phyloP scores from a whole-genome alignment of 1,140 invertebrate species.

The Scaptomyza montana region DNA sequence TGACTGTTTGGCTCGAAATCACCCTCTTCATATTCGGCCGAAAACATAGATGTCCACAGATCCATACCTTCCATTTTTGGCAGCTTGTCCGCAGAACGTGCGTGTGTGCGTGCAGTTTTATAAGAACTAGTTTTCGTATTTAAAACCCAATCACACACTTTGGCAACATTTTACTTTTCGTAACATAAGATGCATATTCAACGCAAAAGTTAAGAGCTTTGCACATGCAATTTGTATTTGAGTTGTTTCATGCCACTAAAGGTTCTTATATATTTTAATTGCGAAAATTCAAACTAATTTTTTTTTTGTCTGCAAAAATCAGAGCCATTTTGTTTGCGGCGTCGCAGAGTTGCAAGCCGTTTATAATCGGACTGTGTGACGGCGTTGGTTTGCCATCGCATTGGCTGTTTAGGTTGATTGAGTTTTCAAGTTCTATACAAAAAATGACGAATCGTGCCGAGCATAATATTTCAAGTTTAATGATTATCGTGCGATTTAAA shows the following conservation, averaged over 20 bases:
- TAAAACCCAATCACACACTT: slow-evolving; percentile 41
- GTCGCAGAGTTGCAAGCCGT: slow-evolving; percentile 43
- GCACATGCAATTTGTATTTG: slow-evolving; percentile 14
- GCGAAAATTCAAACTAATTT: slow-evolving; percentile 44
- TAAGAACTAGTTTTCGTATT: slow-evolving; percentile 70
- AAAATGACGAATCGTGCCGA: slow-evolving; percentile 28
- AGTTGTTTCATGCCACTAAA: slow-evolving; percentile 18
- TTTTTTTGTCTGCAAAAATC: slow-evolving; percentile 61
- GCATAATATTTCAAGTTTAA: slow-evolving; percentile 47
- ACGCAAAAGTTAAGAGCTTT: slow-evolving; percentile 21
- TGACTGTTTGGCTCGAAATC: slow-evolving; percentile 23
- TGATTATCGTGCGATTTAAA: slow-evolving; percentile 35
- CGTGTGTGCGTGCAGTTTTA: slow-evolving; percentile 41
- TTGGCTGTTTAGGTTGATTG: not conserved
- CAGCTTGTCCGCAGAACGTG: slow-evolving; percentile 13
- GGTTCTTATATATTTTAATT: slow-evolving; percentile 6
- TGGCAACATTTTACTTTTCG: slow-evolving; percentile 24
- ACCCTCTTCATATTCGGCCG: slow-evolving; percentile 65
- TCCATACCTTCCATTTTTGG: slow-evolving; percentile 76
- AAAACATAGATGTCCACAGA: slow-evolving; percentile 79
- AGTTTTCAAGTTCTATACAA: slow-evolving; percentile 3
- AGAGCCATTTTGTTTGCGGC: slow-evolving; percentile 77
- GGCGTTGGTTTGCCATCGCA: slow-evolving; percentile 17
- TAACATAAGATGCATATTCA: slow-evolving; percentile 16
- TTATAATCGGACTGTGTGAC: slow-evolving; percentile 20